Evolutionary conservation across 2,888 invertebrate genomes (phyloP), one percentile per base, ranked within the genome.

Genomic region (Clanis bilineata): DNA sequence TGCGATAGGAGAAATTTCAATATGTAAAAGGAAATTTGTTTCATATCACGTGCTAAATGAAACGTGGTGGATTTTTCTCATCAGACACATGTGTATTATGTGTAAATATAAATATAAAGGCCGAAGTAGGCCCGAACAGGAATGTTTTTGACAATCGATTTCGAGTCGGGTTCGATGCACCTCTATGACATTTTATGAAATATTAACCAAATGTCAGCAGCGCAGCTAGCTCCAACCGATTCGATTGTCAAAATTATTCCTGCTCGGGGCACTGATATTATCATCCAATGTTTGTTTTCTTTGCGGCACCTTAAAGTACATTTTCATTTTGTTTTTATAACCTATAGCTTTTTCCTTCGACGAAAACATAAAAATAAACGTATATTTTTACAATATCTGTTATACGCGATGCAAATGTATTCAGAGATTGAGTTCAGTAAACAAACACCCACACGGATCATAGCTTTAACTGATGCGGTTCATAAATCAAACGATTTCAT

Each of bases 1-100:
- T 51, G 23, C 62, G 61, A 36, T 64, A 62, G 57, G 43, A 39
- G 62, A 56, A 59, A 68, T 72, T 70, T 65, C 68, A 69, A 71
- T 71, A 66, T 68, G 55, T 55, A 59, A 62, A 56, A 44, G 65
- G 63, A 69, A 72, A 72, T 68, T 60, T 58, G 41, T 56, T 47
- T 51, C 58, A 36, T 51, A 44, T 55, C 44, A 25, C 38, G 38
- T 45, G 39, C 44, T 62, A 58, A 18, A 44, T 47, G 59, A 58
- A 57, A 47, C 21, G 25, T 25, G 25, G 1, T 28, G 28, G 7
- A 9, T 12, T 18, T 28, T 28, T 15, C 25, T 51, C 7, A 25
- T 9, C 9, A 6, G 32, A 6, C 9, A 32, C 6, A 32, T 32
- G 9, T 1, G 9, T 32, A 32, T 6, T 32, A 32, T 32, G 9